Evolutionary conservation across 2,888 invertebrate genomes (phyloP).

Genomic region (Mesochorus sp.): DNA sequence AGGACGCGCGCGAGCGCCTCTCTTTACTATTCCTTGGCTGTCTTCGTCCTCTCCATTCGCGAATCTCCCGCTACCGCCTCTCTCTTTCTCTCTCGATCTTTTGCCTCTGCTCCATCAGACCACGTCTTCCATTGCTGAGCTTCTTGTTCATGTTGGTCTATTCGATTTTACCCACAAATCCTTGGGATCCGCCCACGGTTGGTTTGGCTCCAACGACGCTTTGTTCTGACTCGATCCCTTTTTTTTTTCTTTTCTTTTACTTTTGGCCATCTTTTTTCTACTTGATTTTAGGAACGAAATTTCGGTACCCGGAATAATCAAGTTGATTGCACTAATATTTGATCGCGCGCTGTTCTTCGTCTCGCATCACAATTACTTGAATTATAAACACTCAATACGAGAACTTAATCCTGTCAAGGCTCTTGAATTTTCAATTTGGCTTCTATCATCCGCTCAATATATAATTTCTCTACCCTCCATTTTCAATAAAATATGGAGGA

Average conservation of each 20-base stretch:
- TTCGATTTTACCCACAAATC: constrained; percentile 33
- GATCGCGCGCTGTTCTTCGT: not conserved
- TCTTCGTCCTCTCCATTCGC: constrained; percentile 8
- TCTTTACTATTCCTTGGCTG: constrained; percentile 17
- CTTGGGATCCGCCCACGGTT: not conserved
- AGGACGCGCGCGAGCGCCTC: too few relatives aligned
- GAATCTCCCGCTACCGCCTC: not conserved
- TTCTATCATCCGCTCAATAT: too few relatives aligned
- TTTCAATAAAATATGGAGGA: too few relatives aligned
- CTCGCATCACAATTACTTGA: too few relatives aligned
- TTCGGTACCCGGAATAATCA: not conserved
- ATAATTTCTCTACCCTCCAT: too few relatives aligned
- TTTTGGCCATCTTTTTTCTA: not conserved
- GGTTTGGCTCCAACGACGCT: constrained; percentile 4
- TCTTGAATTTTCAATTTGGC: too few relatives aligned
- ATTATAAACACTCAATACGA: too few relatives aligned
- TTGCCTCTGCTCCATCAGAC: not conserved
- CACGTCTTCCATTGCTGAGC: not conserved
- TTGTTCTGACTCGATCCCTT: not conserved
- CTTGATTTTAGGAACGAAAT: not conserved
- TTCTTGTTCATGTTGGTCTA: constrained; percentile 16
- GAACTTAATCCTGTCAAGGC: not conserved
- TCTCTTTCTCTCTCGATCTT: constrained; percentile 29
- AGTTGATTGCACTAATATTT: too few relatives aligned
- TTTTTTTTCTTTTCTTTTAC: not conserved